Base-by-base conservation (phyloP, 2,113 vertebrate genomes). In the Azemiops feae region DNA sequence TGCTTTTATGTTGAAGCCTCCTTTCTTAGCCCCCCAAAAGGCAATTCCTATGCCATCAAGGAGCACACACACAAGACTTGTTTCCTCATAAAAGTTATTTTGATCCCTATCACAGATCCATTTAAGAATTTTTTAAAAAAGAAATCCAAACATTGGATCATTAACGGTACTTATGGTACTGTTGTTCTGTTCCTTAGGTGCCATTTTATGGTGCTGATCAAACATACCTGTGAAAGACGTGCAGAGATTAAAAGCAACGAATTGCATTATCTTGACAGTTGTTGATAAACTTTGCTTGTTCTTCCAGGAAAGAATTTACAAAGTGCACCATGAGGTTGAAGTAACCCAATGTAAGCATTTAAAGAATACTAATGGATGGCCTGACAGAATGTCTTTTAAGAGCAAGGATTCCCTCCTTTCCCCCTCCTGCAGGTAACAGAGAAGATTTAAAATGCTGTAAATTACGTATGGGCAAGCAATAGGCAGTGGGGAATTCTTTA, bases 71-170 rank as follows among this genome's bases (percentile, higher is more conserved):
- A 34, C 94, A 97, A 96, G 95, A 97, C 95, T 97, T 97, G 95
- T 95, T 97, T 97, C 96, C 97, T 97, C 96, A 97, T 97, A 97
- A 97, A 96, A 97, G 94, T 92, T 95, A 96, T 97, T 97, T 97
- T 97, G 91, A 34, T 97, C 94, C 95, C 96, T 93, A 97, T 97
- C 97, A 96, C 96, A 94, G 95, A 94, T 96, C 94, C 97, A 96
- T 96, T 94, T 89, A 97, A 95, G 54, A 96, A 0, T 55, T 55
- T 88, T 88, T 58, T 18, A 5, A 45, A 81, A 52, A 57, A 57
- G 25, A 54, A 39, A 12, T 96, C 92, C 88, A 95, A 96, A 96
- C 95, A 88, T 93, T 97, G 96, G 96, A 96, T 96, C 96, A 93
- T 95, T 97, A 96, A 97, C 96, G 94, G 97, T 94, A 96, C 93